A percentile compares a stretch with the other conserved stretches of the same genome.
phyloP scores from a whole-genome alignment of 2,888 invertebrate species.

The Danaus chrysippus region DNA sequence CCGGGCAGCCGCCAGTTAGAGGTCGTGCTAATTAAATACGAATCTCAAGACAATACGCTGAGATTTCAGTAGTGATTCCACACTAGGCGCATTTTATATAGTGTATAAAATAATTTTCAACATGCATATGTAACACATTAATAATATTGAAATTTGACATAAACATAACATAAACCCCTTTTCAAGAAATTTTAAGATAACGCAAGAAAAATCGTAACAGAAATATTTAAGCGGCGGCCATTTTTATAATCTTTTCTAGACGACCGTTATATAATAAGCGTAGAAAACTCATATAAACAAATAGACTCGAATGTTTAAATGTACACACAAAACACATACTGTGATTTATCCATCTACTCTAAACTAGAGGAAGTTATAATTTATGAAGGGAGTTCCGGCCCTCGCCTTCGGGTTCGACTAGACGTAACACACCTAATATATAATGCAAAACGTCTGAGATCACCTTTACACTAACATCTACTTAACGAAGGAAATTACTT shows the following conservation, averaged over 20 bases:
- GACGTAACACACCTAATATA: conserved; percentile 59
- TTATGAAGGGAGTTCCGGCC: conserved; percentile 71
- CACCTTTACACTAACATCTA: conserved; percentile 40
- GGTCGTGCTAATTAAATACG: conserved; percentile 68
- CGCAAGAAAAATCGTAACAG: no score
- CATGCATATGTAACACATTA: no score
- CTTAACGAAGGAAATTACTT: conserved; percentile 28
- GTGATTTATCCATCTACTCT: conserved; percentile 55
- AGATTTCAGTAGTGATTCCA: conserved; percentile 44
- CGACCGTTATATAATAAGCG: background rate
- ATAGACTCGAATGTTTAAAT: background rate
- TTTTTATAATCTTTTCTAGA: no score
- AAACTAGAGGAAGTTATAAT: conserved; percentile 77
- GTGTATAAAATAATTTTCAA: no score
- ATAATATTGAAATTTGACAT: no score
- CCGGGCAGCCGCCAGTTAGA: conserved; percentile 51
- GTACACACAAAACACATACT: conserved; percentile 39
- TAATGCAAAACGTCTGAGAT: conserved; percentile 65
- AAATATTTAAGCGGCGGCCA: no score
- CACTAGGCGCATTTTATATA: conserved; percentile 42
- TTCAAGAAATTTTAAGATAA: no score
- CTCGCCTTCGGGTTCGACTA: conserved; percentile 43
- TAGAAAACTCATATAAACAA: background rate
- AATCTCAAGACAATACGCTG: conserved; percentile 71
- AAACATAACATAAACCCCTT: no score